Conservation (phyloP, 2,797 vertebrate species). For the Melopsittacus undulatus region DNA sequence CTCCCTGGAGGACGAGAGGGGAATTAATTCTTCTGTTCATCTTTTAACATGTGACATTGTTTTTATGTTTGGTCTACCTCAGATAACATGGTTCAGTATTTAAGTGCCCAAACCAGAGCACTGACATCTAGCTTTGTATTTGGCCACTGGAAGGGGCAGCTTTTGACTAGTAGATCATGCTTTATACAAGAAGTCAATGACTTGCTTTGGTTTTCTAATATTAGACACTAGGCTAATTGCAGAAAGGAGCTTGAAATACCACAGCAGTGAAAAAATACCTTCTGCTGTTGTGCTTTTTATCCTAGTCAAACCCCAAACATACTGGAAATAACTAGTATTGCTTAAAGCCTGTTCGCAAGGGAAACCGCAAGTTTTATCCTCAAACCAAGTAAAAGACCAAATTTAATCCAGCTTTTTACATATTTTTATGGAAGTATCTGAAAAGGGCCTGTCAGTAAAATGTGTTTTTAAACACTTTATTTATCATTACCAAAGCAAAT, state of each 20-base stretch:
- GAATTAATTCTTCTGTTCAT: background rate
- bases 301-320: background rate
- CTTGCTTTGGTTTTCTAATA: slow-evolving; percentile 38
- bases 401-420: background rate
- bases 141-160: background rate
- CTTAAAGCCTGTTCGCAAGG: background rate
- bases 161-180: background rate
- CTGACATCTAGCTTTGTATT: slow-evolving; percentile 58
- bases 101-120: slow-evolving; percentile 78
- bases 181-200: background rate
- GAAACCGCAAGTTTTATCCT: background rate
- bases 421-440: background rate
- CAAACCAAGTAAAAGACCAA: background rate
- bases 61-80: slow-evolving; percentile 87
- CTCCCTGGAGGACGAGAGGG: background rate
- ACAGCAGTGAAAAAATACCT: background rate
- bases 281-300: background rate
- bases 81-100: slow-evolving; percentile 52
- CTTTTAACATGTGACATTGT: background rate
- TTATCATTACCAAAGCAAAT: slow-evolving; percentile 5
- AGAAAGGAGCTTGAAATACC: slow-evolving; percentile 11
- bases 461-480: background rate
- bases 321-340: background rate
- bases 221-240: background rate
- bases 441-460: background rate